Conservation (phyloP, 2,888 invertebrate species). For the Dexiosoma caninum region DNA sequence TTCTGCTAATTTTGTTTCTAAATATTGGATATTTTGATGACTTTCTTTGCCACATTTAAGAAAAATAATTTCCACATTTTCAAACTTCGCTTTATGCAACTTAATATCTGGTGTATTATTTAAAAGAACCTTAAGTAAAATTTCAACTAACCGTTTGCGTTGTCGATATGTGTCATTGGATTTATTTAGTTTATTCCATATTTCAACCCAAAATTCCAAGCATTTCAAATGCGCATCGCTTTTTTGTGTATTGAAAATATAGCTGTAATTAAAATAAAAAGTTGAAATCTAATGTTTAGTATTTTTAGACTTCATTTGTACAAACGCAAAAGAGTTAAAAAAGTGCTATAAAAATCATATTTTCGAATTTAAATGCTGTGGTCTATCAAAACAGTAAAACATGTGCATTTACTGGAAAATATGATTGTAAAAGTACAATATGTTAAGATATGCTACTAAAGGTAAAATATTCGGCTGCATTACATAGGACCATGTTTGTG, state of each 20-base stretch:
- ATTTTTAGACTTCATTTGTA: no score
- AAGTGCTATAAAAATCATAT: no score
- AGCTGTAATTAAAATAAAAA: conserved; percentile 23
- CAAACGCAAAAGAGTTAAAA: no score
- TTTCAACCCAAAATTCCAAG: conserved; percentile 33
- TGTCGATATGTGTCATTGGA: not conserved
- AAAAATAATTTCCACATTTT: conserved; percentile 28
- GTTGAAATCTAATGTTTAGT: no score
- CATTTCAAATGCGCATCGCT: not conserved
- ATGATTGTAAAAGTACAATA: no score
- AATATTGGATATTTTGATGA: conserved; percentile 2
- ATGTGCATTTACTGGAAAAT: no score
- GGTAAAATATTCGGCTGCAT: no score
- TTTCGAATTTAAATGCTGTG: no score
- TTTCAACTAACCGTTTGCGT: conserved; percentile 16
- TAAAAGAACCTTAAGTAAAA: conserved; percentile 11
- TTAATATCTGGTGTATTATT: not conserved
- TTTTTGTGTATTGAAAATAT: not conserved
- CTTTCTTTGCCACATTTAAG: conserved; percentile 10
- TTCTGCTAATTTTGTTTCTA: conserved; percentile 20
- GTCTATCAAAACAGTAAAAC: no score
- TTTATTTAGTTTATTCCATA: conserved; percentile 39
- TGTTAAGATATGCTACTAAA: no score
- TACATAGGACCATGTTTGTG: no score
- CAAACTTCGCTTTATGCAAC: conserved; percentile 9